Conservation (phyloP, 2,888 invertebrate genomes). For the Gryllus longicercus region DNA sequence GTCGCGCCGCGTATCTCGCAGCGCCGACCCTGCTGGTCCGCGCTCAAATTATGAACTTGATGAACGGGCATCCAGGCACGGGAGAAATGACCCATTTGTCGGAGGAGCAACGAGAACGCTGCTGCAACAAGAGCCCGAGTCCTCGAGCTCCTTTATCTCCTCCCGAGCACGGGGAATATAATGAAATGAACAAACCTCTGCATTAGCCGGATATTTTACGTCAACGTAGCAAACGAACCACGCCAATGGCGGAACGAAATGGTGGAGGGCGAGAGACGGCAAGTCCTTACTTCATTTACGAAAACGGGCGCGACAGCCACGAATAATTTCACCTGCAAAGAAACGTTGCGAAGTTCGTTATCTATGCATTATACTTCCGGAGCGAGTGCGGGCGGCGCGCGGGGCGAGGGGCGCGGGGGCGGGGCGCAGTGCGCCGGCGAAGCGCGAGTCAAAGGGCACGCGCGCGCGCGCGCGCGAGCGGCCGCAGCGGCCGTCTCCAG, state of each 20-base stretch:
- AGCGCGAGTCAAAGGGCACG: background rate
- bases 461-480: background rate
- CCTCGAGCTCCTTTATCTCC: background rate
- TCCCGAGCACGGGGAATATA: background rate
- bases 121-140: background rate
- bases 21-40: background rate
- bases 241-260: conserved; percentile 3
- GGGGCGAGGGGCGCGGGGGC: background rate
- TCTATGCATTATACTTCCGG: background rate
- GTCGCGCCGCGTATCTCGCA: background rate
- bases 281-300: conserved; percentile 6
- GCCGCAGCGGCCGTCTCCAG: background rate
- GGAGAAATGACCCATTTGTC: conserved; percentile 17
- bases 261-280: background rate
- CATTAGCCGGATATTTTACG: background rate
- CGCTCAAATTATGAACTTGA: conserved; percentile 17
- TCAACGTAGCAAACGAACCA: conserved; percentile 17
- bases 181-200: conserved; percentile 8
- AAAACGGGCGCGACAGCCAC: background rate
- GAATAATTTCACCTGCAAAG: conserved; percentile 17
- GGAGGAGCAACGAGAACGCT: background rate
- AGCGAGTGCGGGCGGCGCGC: background rate
- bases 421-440: background rate
- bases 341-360: background rate
- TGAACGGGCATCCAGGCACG: background rate